phyloP scores from a whole-genome alignment of 2,797 vertebrate species.

The Spinus pinus region DNA sequence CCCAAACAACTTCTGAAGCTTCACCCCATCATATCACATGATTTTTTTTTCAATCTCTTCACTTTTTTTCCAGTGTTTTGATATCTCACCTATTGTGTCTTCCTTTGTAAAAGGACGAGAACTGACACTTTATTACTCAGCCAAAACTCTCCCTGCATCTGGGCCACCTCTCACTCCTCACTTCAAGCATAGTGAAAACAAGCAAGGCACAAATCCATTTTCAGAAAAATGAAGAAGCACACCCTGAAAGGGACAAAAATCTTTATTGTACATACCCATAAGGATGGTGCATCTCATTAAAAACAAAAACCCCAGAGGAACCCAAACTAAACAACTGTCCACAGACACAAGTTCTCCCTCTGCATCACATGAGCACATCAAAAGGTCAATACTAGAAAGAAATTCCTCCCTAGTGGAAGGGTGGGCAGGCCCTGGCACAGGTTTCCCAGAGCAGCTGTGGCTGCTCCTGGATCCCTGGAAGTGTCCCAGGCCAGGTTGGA shows the following conservation, averaged over 20 bases:
- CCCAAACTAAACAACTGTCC: conserved; percentile 32
- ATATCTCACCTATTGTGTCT: background rate
- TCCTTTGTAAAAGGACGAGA: background rate
- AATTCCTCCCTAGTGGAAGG: background rate
- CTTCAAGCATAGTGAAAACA: background rate
- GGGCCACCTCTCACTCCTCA: background rate
- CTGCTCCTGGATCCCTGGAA: background rate
- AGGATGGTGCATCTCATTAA: background rate
- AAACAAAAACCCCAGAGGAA: conserved; percentile 37
- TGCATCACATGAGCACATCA: background rate
- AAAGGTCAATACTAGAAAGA: background rate
- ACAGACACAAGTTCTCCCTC: conserved; percentile 16
- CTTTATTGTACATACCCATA: background rate
- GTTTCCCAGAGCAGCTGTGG: accelerated
- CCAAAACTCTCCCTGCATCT: background rate
- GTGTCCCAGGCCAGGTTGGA: accelerated
- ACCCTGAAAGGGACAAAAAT: background rate
- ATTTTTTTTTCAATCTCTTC: background rate
- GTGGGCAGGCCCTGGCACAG: background rate
- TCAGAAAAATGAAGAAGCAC: background rate
- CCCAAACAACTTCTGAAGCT: background rate
- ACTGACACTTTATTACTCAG: background rate
- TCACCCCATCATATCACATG: accelerated
- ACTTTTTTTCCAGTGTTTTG: accelerated
- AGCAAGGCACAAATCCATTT: background rate